Percentiles rank a stretch among this genome's conserved stretches.
Conservation (phyloP, 2,797 vertebrate genomes). For the Zenarchopterus dispar region DNA sequence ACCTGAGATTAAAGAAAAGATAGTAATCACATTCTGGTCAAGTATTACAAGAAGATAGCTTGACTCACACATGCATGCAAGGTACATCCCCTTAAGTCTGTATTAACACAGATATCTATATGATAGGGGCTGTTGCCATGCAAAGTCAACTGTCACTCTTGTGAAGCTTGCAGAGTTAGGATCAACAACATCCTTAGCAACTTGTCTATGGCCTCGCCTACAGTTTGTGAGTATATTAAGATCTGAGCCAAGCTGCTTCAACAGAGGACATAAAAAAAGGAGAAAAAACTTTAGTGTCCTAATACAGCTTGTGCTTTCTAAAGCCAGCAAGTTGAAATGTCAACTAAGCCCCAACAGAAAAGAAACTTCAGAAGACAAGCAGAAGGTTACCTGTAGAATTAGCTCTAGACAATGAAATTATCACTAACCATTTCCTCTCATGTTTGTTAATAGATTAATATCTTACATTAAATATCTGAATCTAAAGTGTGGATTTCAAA, state of each 20-base stretch:
- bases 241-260: conserved; percentile 34
- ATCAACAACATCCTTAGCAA: conserved; percentile 23
- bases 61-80: conserved; percentile 40
- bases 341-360: no score
- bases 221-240: conserved; percentile 34
- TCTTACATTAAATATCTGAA: no score
- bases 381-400: no score
- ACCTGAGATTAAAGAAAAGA: conserved; percentile 64
- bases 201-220: conserved; percentile 40
- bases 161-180: conserved; percentile 28
- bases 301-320: conserved; percentile 28
- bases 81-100: conserved; percentile 65
- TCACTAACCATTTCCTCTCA: no score
- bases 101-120: conserved; percentile 72
- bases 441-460: no score
- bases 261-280: conserved; percentile 27
- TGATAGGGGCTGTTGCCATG: conserved; percentile 27
- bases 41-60: conserved; percentile 70
- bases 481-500: no score
- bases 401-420: no score
- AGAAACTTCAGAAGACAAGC: no score
- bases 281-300: conserved; percentile 44
- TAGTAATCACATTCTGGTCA: conserved; percentile 50
- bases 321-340: conserved; percentile 40
- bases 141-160: conserved; percentile 38